Conservation (phyloP, 2,797 vertebrate species). For the Chromis chromis region DNA sequence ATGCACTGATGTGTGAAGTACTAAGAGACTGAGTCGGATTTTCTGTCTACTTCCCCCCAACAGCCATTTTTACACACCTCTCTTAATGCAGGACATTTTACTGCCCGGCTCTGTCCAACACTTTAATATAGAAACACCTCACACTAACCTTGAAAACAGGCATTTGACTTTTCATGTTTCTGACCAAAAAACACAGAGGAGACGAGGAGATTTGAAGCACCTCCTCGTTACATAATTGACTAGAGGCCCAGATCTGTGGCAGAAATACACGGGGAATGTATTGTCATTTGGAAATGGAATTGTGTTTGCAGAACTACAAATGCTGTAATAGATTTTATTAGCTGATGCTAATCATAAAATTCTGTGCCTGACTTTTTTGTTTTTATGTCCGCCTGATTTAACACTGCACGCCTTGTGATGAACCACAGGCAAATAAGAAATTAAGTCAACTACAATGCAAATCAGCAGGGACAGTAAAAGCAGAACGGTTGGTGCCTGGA, state of each 20-base stretch:
- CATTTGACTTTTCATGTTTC: conserved; percentile 25
- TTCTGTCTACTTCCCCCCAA: conserved; percentile 41
- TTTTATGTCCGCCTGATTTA: too few relatives aligned
- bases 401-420: too few relatives aligned
- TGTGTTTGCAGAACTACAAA: too few relatives aligned
- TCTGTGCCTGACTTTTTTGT: too few relatives aligned
- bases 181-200: not conserved
- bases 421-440: too few relatives aligned
- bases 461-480: too few relatives aligned
- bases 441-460: too few relatives aligned
- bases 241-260: not conserved
- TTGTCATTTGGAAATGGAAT: too few relatives aligned
- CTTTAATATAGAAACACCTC: conserved; percentile 12
- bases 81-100: conserved; percentile 21
- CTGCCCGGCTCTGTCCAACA: conserved; percentile 1
- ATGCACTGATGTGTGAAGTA: conserved; percentile 69
- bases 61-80: conserved; percentile 29
- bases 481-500: not conserved
- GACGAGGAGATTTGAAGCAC: not conserved
- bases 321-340: too few relatives aligned
- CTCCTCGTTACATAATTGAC: conserved; percentile 9
- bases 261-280: too few relatives aligned
- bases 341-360: too few relatives aligned
- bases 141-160: conserved; percentile 13
- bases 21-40: conserved; percentile 55